Percentiles rank a stretch among this genome's conserved stretches.
Evolutionary conservation across 2,113 vertebrate species (phyloP).

Genomic region (Lipotes vexillifer): DNA sequence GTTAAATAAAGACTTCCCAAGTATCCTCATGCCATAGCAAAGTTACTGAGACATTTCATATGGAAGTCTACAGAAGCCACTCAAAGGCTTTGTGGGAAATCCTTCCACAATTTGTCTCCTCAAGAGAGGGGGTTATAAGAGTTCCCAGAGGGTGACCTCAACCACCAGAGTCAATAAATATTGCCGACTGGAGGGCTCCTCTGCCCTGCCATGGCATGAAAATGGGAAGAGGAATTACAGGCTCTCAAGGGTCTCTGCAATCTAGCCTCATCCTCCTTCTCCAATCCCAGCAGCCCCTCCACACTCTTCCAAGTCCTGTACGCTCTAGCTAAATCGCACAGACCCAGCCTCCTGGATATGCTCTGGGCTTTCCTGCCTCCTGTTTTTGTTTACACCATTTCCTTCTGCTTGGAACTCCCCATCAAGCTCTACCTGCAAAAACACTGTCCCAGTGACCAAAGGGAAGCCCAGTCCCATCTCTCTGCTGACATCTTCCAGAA

Average conservation of each 20-base stretch:
- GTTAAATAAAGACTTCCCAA: not conserved
- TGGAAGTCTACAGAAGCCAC: not conserved
- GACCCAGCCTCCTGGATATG: not conserved
- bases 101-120: not conserved
- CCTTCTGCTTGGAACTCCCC: not conserved
- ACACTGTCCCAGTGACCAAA: not conserved
- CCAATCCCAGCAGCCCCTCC: not conserved
- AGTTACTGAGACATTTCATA: not conserved
- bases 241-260: not conserved
- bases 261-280: not conserved
- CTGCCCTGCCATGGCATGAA: not conserved
- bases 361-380: not conserved
- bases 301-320: not conserved
- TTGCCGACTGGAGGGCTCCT: not conserved
- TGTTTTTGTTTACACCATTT: not conserved
- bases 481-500: not conserved
- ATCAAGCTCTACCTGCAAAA: not conserved
- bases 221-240: not conserved
- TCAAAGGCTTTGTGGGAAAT: not conserved
- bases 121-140: not conserved
- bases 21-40: not conserved
- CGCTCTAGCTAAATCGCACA: not conserved
- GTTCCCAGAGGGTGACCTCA: not conserved
- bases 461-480: not conserved
- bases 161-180: not conserved